Conservation (phyloP, 1,140 invertebrate genomes). For the Hyphantria cunea region DNA sequence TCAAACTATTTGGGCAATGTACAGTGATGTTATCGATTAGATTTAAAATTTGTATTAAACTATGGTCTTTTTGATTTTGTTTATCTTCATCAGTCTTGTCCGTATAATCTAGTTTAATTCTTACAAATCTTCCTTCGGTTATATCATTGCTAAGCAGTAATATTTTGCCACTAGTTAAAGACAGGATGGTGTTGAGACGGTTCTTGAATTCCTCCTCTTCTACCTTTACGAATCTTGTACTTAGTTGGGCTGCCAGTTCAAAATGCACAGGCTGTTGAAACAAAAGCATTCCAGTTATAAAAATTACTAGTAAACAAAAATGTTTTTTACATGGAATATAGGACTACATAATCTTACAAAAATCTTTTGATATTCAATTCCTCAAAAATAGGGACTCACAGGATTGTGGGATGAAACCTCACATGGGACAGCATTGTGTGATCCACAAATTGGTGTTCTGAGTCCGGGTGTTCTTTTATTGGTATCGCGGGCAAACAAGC, state of each 20-base stretch:
- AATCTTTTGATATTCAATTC: too few species aligned
- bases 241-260: slow-evolving; percentile 84
- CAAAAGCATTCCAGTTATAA: background rate
- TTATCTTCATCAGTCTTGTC: slow-evolving; percentile 70
- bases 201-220: slow-evolving; percentile 86
- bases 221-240: slow-evolving; percentile 87
- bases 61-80: slow-evolving; percentile 80
- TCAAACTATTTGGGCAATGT: slow-evolving; percentile 73
- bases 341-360: too few species aligned
- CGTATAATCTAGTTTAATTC: slow-evolving; percentile 55
- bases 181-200: slow-evolving; percentile 82
- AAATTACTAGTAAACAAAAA: too few species aligned
- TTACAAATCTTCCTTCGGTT: slow-evolving; percentile 74
- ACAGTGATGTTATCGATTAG: slow-evolving; percentile 79
- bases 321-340: too few species aligned
- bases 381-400: too few species aligned
- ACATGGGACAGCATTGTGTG: too few species aligned
- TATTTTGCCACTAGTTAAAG: slow-evolving; percentile 78
- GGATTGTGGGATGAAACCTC: too few species aligned
- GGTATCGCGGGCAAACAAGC: too few species aligned
- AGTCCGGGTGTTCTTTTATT: too few species aligned
- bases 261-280: slow-evolving; percentile 78
- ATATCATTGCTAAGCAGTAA: slow-evolving; percentile 66
- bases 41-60: slow-evolving; percentile 82
- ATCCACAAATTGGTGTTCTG: too few species aligned